phyloP scores from a whole-genome alignment of 92 coral and sea anemone species.

The Zoanthus gigantus region DNA sequence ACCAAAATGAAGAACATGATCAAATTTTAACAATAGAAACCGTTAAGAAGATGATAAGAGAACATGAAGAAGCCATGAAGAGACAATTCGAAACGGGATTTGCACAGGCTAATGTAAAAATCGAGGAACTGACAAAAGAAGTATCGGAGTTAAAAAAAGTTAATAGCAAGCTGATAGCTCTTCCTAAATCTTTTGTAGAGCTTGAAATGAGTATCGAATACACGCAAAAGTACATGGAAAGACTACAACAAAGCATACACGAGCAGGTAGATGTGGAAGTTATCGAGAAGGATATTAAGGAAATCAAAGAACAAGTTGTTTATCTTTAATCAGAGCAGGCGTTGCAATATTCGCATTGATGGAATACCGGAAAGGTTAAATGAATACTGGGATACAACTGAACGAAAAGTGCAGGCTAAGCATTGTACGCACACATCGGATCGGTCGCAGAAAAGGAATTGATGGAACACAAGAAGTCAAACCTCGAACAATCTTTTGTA shows the following conservation, averaged over 20 bases:
- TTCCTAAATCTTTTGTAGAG: background rate
- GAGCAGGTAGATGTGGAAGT: background rate
- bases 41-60: no score
- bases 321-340: constrained; percentile 11
- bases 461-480: no score
- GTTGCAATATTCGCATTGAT: constrained; percentile 13
- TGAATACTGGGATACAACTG: constrained; percentile 20
- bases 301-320: background rate
- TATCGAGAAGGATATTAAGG: background rate
- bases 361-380: constrained; percentile 14
- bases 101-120: no score
- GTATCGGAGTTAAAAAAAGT: background rate
- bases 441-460: no score
- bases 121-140: background rate
- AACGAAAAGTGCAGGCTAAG: background rate
- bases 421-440: no score
- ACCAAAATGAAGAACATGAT: no score
- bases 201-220: background rate
- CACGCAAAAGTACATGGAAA: background rate
- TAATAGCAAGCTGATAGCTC: background rate
- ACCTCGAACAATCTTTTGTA: no score
- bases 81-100: no score
- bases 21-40: no score
- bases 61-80: no score
- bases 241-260: background rate